Conservation (phyloP, 2,113 vertebrate genomes). For the Noturus placidus region DNA sequence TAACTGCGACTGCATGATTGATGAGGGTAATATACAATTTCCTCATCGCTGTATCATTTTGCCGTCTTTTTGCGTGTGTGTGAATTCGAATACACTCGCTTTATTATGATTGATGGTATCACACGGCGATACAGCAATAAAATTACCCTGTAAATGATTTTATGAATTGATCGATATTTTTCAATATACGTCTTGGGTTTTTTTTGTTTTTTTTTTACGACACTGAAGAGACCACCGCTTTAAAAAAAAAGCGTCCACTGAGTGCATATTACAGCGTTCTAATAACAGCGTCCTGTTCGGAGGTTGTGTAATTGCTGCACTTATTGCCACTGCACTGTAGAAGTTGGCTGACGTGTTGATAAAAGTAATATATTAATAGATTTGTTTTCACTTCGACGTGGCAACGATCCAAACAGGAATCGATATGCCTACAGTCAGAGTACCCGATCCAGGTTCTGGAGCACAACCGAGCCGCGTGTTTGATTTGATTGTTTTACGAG, state of each 20-base stretch:
- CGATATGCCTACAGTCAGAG: not conserved
- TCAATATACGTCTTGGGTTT: slow-evolving; percentile 19
- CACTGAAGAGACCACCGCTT: not conserved
- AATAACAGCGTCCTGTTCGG: not conserved
- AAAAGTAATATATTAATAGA: not conserved
- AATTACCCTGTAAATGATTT: slow-evolving; percentile 19
- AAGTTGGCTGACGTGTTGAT: not conserved
- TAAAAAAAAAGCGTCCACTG: not conserved
- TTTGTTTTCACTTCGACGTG: not conserved
- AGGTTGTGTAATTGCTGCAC: slow-evolving; percentile 19
- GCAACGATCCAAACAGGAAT: not conserved
- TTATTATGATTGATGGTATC: slow-evolving; percentile 1
- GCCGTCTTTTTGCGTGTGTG: not conserved
- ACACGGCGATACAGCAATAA: not conserved
- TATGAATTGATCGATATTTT: slow-evolving; percentile 26
- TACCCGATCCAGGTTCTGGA: not conserved
- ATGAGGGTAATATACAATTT: not conserved
- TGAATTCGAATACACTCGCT: not conserved
- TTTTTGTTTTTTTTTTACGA: not conserved
- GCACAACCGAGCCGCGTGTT: too few species aligned
- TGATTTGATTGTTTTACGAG: too few species aligned
- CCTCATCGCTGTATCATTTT: not conserved
- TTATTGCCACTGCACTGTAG: not conserved
- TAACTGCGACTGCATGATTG: not conserved
- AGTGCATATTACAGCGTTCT: slow-evolving; percentile 1